Base-by-base conservation (phyloP, 2,797 vertebrate genomes). In the Carcharodon carcharias region DNA sequence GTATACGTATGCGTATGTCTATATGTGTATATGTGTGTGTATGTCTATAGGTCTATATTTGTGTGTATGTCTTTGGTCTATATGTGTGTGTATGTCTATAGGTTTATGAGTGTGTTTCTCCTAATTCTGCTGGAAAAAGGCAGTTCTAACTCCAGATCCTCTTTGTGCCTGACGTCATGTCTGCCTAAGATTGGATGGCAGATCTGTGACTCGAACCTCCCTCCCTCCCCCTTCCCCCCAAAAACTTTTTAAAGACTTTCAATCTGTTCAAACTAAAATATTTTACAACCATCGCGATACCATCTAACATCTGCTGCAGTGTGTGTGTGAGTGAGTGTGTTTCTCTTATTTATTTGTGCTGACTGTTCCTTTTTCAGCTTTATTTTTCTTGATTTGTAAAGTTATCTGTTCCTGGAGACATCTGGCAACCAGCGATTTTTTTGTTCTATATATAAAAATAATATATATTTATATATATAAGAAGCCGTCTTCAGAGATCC, bases 151-250 rank as follows among this genome's bases (percentile, higher is more conserved):
- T 93, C 58, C 54, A 71, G 73, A 50, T 6, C 82, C 35, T 88
- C 65, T 96, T 77, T 93, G 21, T 28, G 54, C 96, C 97, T 98
- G 98, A 99, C 98, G 98, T 99, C 99, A 99, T 97, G 98, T 98
- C 98, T 98, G 97, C 96, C 96, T 97, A 97, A 98, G 98, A 98
- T 98, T 98, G 98, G 98, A 98, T 98, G 98, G 65, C 96, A 45
- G 97, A 96, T 96, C 98, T 97, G 98, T 96, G 96, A 96, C 97
- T 97, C 96, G 97, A 98, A 97, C 97, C 61, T 85, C 82, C 97
- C 97, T 97, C 97, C 96, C 96, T 96, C 97, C 88, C 97, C 96
- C 96, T 96, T 58, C 96, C 96, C 95, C 54, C 96, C 96, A 23
- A n/a, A 97, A 98, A 98, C 97, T 98, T 98, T 98, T 97, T 96